These are phyloP conservation scores for Chesias legatella DNA, from an alignment of 2,888 invertebrate genomes.

Conservation along the genomic window DNA sequence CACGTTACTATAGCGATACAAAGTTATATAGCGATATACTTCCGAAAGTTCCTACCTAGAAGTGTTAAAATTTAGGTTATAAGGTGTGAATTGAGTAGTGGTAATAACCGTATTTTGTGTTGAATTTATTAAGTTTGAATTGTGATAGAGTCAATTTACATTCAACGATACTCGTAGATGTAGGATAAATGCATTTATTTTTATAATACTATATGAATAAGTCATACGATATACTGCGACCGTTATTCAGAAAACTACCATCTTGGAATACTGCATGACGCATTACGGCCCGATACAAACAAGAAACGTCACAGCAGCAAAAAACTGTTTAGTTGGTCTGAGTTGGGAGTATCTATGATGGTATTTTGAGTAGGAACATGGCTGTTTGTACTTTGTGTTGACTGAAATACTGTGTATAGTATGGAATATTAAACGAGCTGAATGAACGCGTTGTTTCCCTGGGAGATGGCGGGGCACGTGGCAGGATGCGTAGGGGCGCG, in stretches of 20 bases:
- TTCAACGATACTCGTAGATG: slow-evolving; percentile 1
- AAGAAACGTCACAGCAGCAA: too few species aligned
- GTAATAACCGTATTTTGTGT: neutral
- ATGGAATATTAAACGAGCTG: slow-evolving; percentile 45
- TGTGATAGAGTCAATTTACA: slow-evolving; percentile 13
- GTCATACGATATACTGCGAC: too few species aligned
- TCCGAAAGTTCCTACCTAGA: slow-evolving; percentile 34
- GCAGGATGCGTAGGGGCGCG: neutral
- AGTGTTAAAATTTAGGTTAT: neutral
- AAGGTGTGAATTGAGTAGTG: neutral
- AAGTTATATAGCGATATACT: slow-evolving; percentile 18
- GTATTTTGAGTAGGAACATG: neutral
- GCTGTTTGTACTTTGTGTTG: neutral
- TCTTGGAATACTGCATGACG: too few species aligned
- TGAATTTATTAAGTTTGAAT: slow-evolving; percentile 7
- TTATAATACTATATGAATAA: slow-evolving; percentile 5
- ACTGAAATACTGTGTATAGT: slow-evolving; percentile 32
- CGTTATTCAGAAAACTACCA: too few species aligned
- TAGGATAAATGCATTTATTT: slow-evolving; percentile 18
- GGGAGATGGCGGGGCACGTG: slow-evolving; percentile 14
- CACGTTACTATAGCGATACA: slow-evolving; percentile 13
- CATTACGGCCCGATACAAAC: too few species aligned
- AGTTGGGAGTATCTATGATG: too few species aligned
- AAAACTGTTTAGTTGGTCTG: too few species aligned
- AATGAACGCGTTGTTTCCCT: slow-evolving; percentile 41